These are phyloP conservation scores for Triplophysa dalaica DNA, from an alignment of 2,113 vertebrate species.

Conservation along the genomic window DNA sequence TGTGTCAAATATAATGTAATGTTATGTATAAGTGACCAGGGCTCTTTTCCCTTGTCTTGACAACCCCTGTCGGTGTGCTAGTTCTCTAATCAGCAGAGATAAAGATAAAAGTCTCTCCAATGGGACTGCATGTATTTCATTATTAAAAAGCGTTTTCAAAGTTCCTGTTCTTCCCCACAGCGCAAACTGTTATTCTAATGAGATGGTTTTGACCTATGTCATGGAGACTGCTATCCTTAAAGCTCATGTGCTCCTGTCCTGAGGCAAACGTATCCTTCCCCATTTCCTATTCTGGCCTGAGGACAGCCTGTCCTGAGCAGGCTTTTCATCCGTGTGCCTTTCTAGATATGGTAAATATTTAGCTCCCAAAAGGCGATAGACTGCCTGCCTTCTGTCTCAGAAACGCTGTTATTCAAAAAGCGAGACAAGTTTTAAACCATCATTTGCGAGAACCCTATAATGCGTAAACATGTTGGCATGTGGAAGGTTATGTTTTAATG, in stretches of 20 bases:
- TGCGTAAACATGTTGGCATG: constrained; percentile 17
- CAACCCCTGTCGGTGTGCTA: not conserved
- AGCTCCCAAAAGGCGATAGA: constrained; percentile 16
- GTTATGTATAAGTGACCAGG: not conserved
- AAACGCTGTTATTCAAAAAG: constrained; percentile 15
- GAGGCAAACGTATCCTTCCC: constrained; percentile 21
- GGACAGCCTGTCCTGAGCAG: constrained; percentile 25
- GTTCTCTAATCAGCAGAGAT: constrained; percentile 43
- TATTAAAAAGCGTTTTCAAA: constrained; percentile 53
- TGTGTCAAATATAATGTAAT: not conserved
- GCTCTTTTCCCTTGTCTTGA: not conserved
- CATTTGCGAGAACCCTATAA: constrained; percentile 31
- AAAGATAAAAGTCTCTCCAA: constrained; percentile 52
- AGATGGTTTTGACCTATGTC: constrained; percentile 53
- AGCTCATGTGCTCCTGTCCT: constrained; percentile 22
- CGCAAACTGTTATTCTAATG: constrained; percentile 53
- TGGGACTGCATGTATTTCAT: constrained; percentile 50
- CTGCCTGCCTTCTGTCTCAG: constrained; percentile 34
- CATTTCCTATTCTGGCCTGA: constrained; percentile 37
- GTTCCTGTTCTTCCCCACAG: constrained; percentile 45
- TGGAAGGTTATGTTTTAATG: constrained; percentile 26
- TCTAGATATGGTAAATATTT: constrained; percentile 40
- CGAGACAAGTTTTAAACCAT: not conserved
- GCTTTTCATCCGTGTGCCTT: constrained; percentile 35
- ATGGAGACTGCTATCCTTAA: constrained; percentile 48